Evolutionary conservation across 2,797 vertebrate species (phyloP), one percentile per base, ranked within the genome.

Genomic region (Loriculus beryllinus): DNA sequence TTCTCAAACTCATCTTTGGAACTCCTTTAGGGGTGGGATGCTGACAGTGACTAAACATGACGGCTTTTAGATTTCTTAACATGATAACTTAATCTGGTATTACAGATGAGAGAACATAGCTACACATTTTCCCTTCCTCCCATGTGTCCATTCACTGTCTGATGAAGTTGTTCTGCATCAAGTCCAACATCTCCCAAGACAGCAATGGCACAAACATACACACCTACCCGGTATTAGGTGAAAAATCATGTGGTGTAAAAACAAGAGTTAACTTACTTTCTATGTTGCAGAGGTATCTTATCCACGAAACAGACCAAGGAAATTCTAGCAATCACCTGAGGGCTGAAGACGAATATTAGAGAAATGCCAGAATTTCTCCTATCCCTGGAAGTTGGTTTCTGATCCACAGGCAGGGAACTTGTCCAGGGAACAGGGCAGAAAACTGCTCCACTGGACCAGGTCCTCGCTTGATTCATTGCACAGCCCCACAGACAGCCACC

Each of bases 181-280:
- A 48, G 29, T 60, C 49, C 57, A 56, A 49, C 29, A 65, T 9
- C 25, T 84, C 21, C 48, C 60, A 49, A 25, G 16, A 21, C 3
- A 71, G 12, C 3, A 37, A 17, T 28, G 35, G 25, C 33, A 76
- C 0, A 1, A 69, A 54, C 21, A 37, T 15, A 54, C 0, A 1
- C 49, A 57, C 39, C 48, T 15, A n/a, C 7, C 7, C 29, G 7
- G 14, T 18, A 57, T 22, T 19, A 47, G 20, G 7, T 29, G 39
- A 84, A 80, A 83, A 64, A 70, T 42, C 39, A 64, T 6, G 3
- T 28, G 37, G 29, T 19, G 14, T 48, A 37, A 70, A 70, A 40
- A 35, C 10, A 76, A 47, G 14, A 37, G 13, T 39, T 51, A 79
- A 63, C 4, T 37, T 59, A 25, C 23, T 80, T 70, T 65, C 69